Evolutionary conservation across 2,113 vertebrate genomes (phyloP), one percentile per base, ranked within the genome.

Genomic region (Callospermophilus lateralis): DNA sequence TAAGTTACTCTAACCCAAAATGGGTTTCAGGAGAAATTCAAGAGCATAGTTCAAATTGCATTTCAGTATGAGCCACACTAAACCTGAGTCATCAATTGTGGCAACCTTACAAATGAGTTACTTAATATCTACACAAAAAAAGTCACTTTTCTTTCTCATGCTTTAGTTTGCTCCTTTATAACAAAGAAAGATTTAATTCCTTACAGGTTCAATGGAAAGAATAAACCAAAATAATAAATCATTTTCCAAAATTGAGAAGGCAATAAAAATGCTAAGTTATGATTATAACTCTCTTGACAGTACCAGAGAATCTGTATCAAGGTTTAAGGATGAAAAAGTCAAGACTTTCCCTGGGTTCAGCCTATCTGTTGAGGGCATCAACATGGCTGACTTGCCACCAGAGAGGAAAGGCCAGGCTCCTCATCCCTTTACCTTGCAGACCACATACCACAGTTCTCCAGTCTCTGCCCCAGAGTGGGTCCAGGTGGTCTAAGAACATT

Each of bases 371-470:
- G 13, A 22, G 91, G 58, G 51, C 24, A 93, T 63, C 19, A 58
- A 10, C 10, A 30, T 24, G n/a, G 30, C 4, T 22, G 70, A 83
- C 76, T 73, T n/a, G 55, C 53, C 37, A 76, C 32, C 28, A 24
- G 45, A 67, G 37, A 45, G 65, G 30, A 42, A 78, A 85, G 34
- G 11, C 79, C 78, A 83, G 68, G 37, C n/a, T 92, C 67, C 87
- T 63, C 37, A 77, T 20, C 67, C 19, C 37, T 86, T 51, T 76
- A 39, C 78, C 79, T 84, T 17, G 89, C 48, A 88, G 6, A 4
- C 34, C 97, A 96, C 77, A 3, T 87, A 96, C 97, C 79, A 91
- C 70, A 78, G 88, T 92, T 84, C 30, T 95, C 92, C 94, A 42
- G 84, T 58, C 39, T 70, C 88, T 90, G 96, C 63, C 96, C 61